Percentiles rank a stretch among this genome's conserved stretches.
phyloP scores from a whole-genome alignment of 1,140 invertebrate genomes.

The Leptinotarsa lineolata region DNA sequence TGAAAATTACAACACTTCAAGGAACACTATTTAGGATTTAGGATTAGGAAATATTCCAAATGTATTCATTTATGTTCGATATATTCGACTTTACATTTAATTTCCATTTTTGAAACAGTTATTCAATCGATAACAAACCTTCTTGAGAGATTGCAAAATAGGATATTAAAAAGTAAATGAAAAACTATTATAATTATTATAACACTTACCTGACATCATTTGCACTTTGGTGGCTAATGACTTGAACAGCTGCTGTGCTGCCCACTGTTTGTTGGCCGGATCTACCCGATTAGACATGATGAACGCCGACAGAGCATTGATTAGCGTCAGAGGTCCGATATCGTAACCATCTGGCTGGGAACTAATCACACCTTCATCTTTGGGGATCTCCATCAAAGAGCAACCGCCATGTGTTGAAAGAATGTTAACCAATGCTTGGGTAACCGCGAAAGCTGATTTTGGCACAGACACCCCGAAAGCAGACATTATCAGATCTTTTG shows the following conservation, averaged over 20 bases:
- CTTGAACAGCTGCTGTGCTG: constrained; percentile 62
- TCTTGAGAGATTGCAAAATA: too few species aligned
- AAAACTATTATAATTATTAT: too few species aligned
- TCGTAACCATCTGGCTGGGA: constrained; percentile 39
- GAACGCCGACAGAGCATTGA: constrained; percentile 69
- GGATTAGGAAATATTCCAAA: too few species aligned
- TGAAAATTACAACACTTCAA: too few species aligned
- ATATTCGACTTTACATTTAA: too few species aligned
- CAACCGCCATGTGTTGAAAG: constrained; percentile 58
- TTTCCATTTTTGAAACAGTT: too few species aligned
- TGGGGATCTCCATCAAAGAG: constrained; percentile 54
- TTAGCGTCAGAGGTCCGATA: constrained; percentile 59
- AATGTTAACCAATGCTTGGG: constrained; percentile 65
- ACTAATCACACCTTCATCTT: constrained; percentile 48
- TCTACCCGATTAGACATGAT: constrained; percentile 59
- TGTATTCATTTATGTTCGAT: too few species aligned
- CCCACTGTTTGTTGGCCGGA: constrained; percentile 63
- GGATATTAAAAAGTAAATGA: too few species aligned
- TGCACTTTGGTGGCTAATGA: constrained; percentile 51
- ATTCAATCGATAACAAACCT: too few species aligned
- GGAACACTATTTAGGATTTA: too few species aligned
- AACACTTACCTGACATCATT: constrained; percentile 36
- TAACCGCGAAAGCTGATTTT: constrained; percentile 61
- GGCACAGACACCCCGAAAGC: constrained; percentile 44
- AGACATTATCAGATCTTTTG: constrained; percentile 62